Percentiles rank a stretch among this genome's conserved stretches.
Evolutionary conservation across 2,113 vertebrate genomes (phyloP).

Genomic region (Corythaixoides concolor): DNA sequence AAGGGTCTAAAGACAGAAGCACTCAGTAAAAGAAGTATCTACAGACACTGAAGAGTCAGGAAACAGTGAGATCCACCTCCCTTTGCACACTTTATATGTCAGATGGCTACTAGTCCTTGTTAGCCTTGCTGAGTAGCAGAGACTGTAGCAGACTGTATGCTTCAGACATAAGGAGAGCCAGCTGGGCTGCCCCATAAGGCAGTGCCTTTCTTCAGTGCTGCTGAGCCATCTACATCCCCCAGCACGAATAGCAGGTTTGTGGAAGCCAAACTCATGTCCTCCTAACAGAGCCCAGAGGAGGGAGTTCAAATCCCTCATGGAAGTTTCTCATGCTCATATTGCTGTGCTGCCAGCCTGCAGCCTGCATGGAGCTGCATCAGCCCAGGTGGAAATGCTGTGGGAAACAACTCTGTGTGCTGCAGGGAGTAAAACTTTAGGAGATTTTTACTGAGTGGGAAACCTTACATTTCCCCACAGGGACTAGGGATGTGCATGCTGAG

Average conservation of each 20-base stretch:
- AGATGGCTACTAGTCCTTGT: background rate
- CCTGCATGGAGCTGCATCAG: background rate
- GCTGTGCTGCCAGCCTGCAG: background rate
- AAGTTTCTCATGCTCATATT: background rate
- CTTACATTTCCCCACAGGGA: background rate
- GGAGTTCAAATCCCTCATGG: background rate
- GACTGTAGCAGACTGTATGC: background rate
- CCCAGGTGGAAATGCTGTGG: background rate
- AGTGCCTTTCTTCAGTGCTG: background rate
- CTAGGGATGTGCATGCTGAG: background rate
- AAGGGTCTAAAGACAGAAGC: background rate
- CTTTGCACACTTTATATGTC: background rate
- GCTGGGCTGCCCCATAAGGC: constrained; percentile 23
- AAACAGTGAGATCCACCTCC: background rate
- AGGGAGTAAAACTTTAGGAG: background rate
- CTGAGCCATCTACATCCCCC: background rate
- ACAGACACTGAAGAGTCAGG: background rate
- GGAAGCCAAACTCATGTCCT: background rate
- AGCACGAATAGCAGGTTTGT: background rate
- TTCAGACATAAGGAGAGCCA: constrained; percentile 12
- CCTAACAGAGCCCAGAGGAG: background rate
- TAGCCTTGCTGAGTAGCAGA: background rate
- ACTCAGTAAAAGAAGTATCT: background rate
- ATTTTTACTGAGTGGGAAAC: background rate
- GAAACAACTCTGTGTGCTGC: background rate